Conservation (phyloP, 2,888 invertebrate genomes). For the Brachyptera risi region DNA sequence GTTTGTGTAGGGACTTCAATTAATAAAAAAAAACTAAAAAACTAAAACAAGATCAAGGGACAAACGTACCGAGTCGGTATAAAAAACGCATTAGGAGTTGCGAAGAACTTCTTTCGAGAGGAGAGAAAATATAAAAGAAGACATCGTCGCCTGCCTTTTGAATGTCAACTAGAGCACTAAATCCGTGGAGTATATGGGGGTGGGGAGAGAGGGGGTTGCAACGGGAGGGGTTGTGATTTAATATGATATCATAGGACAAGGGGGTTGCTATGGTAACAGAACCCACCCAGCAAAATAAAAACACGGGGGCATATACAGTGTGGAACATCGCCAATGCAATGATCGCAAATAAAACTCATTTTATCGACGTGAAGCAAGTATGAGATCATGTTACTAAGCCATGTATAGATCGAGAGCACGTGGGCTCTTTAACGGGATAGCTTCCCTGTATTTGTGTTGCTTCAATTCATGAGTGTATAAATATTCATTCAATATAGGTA, state of each 20-base stretch:
- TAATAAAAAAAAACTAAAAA: too few relatives aligned
- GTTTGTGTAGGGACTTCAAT: too few relatives aligned
- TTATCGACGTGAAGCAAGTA: too few relatives aligned
- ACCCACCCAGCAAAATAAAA: neutral
- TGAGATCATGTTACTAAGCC: too few relatives aligned
- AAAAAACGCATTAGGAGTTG: neutral
- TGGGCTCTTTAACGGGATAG: too few relatives aligned
- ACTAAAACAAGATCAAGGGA: too few relatives aligned
- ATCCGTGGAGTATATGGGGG: neutral
- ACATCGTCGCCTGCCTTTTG: conserved; percentile 30
- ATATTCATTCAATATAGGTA: too few relatives aligned
- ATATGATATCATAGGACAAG: conserved; percentile 2
- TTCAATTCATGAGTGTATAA: too few relatives aligned
- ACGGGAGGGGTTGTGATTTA: conserved; percentile 2
- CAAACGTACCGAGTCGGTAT: too few relatives aligned
- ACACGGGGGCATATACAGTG: neutral
- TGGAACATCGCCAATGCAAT: neutral
- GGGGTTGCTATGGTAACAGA: conserved; percentile 3
- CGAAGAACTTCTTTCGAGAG: neutral
- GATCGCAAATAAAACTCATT: conserved; percentile 7
- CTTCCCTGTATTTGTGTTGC: too few relatives aligned
- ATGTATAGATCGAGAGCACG: too few relatives aligned
- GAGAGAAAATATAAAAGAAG: conserved; percentile 15
- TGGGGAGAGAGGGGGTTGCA: conserved; percentile 5
- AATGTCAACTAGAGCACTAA: conserved; percentile 27